phyloP scores from a whole-genome alignment of 2,797 vertebrate genomes.

The Sebastes steindachneri region DNA sequence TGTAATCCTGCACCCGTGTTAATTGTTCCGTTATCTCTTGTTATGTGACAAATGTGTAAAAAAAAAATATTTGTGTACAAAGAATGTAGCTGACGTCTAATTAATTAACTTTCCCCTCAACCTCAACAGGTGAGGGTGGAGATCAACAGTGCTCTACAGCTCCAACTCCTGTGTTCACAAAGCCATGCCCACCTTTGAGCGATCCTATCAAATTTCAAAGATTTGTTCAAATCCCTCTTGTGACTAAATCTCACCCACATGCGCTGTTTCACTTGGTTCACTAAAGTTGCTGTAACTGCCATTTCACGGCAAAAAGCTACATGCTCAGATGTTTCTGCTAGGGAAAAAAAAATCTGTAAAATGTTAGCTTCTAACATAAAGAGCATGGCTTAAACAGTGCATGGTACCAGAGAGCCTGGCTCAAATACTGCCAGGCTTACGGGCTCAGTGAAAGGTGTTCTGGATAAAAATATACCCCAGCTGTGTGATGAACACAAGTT shows the following conservation, averaged over 20 bases:
- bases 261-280: neutral
- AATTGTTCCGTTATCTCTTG: too few species aligned
- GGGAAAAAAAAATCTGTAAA: neutral
- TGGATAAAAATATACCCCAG: neutral
- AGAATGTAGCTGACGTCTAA: neutral
- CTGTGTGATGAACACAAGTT: neutral
- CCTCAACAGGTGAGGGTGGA: neutral
- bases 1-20: neutral
- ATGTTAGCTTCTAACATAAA: neutral
- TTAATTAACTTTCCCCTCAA: neutral
- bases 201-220: neutral
- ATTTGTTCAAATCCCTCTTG: neutral
- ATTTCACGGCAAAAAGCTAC: too few species aligned
- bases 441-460: conserved; percentile 7
- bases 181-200: neutral
- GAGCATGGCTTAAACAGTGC: neutral
- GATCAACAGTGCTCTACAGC: neutral
- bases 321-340: neutral
- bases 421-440: neutral
- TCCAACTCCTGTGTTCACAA: neutral
- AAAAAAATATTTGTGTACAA: neutral
- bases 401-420: neutral
- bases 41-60: neutral
- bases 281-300: neutral
- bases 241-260: neutral